phyloP scores from a whole-genome alignment of 2,888 invertebrate genomes.

The Apantesis nais region DNA sequence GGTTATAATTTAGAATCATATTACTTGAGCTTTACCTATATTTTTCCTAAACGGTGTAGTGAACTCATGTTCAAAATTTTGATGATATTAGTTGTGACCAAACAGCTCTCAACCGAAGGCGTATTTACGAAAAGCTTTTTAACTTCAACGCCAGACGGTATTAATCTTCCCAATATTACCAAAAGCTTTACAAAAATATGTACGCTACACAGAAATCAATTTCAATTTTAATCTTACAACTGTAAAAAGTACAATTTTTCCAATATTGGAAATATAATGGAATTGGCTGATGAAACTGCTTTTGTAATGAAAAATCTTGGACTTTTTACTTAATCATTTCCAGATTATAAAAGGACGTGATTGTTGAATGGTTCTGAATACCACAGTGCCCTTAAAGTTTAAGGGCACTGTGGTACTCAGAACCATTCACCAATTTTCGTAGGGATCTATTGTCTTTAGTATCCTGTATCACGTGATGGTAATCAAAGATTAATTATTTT shows the following conservation, averaged over 20 bases:
- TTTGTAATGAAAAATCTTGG: conserved; percentile 3
- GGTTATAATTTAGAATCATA: background rate
- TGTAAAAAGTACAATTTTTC: conserved; percentile 9
- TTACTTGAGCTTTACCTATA: background rate
- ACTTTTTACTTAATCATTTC: conserved; percentile 12
- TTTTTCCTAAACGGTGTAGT: background rate
- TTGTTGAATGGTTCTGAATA: conserved; percentile 18
- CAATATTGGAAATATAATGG: conserved; percentile 18
- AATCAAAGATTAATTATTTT: background rate
- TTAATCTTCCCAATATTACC: conserved; percentile 14
- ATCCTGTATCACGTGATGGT: background rate
- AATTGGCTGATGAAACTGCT: conserved; percentile 8
- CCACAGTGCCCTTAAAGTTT: too few relatives aligned
- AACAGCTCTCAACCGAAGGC: background rate
- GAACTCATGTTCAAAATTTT: background rate
- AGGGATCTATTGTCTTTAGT: background rate
- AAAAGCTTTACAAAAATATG: conserved; percentile 14
- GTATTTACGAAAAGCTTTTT: background rate
- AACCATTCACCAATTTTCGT: too few relatives aligned
- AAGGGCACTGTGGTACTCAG: too few relatives aligned
- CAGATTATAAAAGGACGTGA: conserved; percentile 14
- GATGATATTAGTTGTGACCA: background rate
- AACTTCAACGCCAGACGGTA: background rate
- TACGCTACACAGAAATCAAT: conserved; percentile 11
- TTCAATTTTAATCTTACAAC: conserved; percentile 16